Evolutionary conservation across 2,888 invertebrate species (phyloP).

Genomic region (Trimorus sp.): DNA sequence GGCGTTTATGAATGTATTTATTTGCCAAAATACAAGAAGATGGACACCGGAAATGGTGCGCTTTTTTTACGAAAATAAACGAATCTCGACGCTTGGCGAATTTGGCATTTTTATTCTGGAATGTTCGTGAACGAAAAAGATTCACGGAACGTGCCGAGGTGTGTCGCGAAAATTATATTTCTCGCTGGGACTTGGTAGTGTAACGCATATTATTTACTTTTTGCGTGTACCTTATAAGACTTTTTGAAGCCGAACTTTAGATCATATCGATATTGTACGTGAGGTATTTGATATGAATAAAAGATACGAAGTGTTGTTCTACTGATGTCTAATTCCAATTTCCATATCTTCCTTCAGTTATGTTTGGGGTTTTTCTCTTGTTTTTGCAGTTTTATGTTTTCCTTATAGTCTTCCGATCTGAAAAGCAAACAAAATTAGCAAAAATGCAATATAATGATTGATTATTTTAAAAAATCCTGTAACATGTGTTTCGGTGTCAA

Average conservation of each 20-base stretch:
- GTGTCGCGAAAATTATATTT: constrained; percentile 31
- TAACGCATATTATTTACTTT: constrained; percentile 49
- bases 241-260: constrained; percentile 45
- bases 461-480: too few species aligned
- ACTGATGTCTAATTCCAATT: neutral
- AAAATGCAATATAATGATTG: too few species aligned
- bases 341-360: neutral
- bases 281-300: constrained; percentile 59
- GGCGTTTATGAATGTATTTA: neutral
- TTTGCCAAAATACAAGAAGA: neutral
- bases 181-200: constrained; percentile 16
- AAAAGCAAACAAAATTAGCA: too few species aligned
- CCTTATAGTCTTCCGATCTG: too few species aligned
- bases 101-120: too few species aligned
- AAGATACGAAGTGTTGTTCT: constrained; percentile 56
- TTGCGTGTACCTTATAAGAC: constrained; percentile 57
- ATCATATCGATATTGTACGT: constrained; percentile 46
- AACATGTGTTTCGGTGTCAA: too few species aligned
- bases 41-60: too few species aligned
- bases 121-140: too few species aligned
- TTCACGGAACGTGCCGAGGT: neutral
- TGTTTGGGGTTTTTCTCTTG: neutral
- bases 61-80: too few species aligned
- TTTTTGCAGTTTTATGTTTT: neutral
- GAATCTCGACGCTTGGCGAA: too few species aligned